These are phyloP conservation scores for Candidula unifasciata DNA, from an alignment of 2,888 invertebrate genomes.

Conservation along the genomic window DNA sequence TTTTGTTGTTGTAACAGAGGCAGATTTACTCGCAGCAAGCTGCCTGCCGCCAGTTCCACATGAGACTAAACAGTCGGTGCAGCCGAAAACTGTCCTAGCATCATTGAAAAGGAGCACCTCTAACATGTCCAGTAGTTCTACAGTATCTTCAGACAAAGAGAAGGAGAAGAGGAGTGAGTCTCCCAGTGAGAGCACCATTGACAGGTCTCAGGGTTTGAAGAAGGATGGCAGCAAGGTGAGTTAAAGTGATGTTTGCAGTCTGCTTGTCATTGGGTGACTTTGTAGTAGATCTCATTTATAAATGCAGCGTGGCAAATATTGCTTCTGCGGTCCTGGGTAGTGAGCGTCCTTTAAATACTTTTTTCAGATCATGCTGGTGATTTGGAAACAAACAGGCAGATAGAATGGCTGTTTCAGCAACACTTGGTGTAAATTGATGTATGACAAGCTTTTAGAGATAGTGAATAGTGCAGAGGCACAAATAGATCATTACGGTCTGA, in stretches of 20 bases:
- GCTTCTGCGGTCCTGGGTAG: too few species aligned
- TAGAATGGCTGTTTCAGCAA: too few species aligned
- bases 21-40: background rate
- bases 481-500: too few species aligned
- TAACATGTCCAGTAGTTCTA: conserved; percentile 72
- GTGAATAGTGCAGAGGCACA: too few species aligned
- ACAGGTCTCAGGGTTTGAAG: conserved; percentile 52
- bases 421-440: too few species aligned
- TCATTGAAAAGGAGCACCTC: conserved; percentile 77
- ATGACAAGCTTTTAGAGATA: too few species aligned
- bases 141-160: conserved; percentile 57
- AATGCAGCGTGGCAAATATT: too few species aligned
- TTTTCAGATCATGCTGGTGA: too few species aligned
- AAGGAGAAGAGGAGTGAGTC: conserved; percentile 72
- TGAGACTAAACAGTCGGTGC: conserved; percentile 75
- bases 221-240: conserved; percentile 57
- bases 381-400: too few species aligned
- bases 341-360: too few species aligned
- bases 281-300: too few species aligned
- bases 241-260: background rate
- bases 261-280: too few species aligned
- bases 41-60: conserved; percentile 76
- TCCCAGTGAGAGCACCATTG: conserved; percentile 64
- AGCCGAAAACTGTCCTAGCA: conserved; percentile 75
- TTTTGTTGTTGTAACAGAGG: background rate